Evolutionary conservation across 1,140 invertebrate species (phyloP).

Genomic region (Adoxophyes honmai): DNA sequence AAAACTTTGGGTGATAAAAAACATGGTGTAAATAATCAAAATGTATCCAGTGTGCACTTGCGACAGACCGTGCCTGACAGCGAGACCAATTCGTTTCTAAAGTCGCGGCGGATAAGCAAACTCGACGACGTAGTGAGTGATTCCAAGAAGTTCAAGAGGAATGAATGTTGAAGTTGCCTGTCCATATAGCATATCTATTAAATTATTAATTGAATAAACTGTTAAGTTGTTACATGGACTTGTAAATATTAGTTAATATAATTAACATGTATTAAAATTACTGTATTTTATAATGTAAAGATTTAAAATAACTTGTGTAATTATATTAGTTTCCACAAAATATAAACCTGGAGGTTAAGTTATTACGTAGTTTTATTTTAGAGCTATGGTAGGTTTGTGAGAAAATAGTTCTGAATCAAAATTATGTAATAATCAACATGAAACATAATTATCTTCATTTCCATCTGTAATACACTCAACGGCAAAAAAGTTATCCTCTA

Average conservation of each 20-base stretch:
- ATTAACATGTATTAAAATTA: constrained; percentile 66
- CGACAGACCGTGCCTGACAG: constrained; percentile 60
- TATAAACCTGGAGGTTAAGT: constrained; percentile 52
- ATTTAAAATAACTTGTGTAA: constrained; percentile 50
- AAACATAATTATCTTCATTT: too few relatives aligned
- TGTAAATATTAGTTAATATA: constrained; percentile 72
- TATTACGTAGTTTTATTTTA: constrained; percentile 39
- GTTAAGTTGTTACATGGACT: constrained; percentile 64
- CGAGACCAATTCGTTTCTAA: constrained; percentile 63
- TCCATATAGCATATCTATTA: constrained; percentile 61
- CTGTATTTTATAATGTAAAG: constrained; percentile 68
- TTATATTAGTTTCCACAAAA: constrained; percentile 58
- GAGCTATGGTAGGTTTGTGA: background rate
- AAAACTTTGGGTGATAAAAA: constrained; percentile 70
- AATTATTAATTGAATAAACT: constrained; percentile 67
- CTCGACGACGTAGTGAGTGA: constrained; percentile 61
- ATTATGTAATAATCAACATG: too few relatives aligned
- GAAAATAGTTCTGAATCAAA: too few relatives aligned
- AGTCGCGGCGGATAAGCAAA: constrained; percentile 60
- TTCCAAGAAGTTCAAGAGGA: constrained; percentile 69
- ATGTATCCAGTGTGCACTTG: constrained; percentile 66
- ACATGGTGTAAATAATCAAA: constrained; percentile 71
- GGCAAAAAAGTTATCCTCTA: too few relatives aligned
- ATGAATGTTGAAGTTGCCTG: constrained; percentile 66
- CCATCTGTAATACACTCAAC: too few relatives aligned